Conservation (phyloP, 2,113 vertebrate genomes). For the Pantherophis guttatus region DNA sequence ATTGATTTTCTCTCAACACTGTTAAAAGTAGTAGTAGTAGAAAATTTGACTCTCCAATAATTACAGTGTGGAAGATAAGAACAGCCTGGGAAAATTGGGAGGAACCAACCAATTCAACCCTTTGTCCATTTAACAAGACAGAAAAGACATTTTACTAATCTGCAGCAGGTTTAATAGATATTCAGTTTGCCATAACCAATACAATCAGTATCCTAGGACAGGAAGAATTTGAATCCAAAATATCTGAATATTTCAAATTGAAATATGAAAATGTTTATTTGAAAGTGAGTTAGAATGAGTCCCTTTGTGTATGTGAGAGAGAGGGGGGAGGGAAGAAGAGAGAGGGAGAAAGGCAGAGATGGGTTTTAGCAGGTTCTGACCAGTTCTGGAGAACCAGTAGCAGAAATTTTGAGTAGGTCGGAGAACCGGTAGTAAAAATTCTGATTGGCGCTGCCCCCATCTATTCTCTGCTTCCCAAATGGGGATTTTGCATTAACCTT, state of each 20-base stretch:
- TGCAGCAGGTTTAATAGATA: background rate
- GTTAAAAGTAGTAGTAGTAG: background rate
- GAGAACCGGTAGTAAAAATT: no score
- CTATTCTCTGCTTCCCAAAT: no score
- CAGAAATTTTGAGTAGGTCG: no score
- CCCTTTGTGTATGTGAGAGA: background rate
- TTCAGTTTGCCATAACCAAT: background rate
- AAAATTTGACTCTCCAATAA: background rate
- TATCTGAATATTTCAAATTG: background rate
- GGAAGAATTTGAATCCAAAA: background rate
- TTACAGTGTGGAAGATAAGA: background rate
- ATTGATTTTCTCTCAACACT: background rate
- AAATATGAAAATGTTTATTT: background rate
- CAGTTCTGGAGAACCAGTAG: no score
- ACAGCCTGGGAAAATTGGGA: background rate
- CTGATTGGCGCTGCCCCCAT: no score
- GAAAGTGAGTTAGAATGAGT: background rate
- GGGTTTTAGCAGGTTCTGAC: no score
- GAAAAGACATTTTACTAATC: background rate
- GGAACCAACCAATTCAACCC: background rate
- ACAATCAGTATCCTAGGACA: background rate
- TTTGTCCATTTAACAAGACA: background rate
- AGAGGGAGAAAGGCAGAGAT: no score
- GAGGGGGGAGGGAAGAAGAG: fast-evolving
- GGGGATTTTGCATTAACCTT: no score